phyloP scores from a whole-genome alignment of 2,888 invertebrate genomes.

The Andrena hattorfiana region DNA sequence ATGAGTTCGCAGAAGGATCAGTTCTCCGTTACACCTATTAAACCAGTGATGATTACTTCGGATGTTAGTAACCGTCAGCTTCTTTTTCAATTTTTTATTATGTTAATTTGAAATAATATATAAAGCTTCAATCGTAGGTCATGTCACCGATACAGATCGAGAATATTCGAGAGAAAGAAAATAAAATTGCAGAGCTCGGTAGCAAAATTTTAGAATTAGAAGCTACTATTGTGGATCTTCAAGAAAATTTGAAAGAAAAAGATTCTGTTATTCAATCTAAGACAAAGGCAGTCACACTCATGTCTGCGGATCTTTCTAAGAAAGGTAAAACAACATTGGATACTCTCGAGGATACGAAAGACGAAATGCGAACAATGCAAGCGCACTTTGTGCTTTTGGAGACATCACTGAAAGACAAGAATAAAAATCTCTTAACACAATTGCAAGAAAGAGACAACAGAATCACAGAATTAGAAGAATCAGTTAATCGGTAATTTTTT shows the following conservation, averaged over 20 bases:
- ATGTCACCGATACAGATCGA: constrained; percentile 75
- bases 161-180: constrained; percentile 88
- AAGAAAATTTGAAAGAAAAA: constrained; percentile 93
- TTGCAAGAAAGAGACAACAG: constrained; percentile 87
- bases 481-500: constrained; percentile 83
- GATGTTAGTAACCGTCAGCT: constrained; percentile 71
- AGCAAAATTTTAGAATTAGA: constrained; percentile 91
- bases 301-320: constrained; percentile 90
- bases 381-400: constrained; percentile 91
- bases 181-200: constrained; percentile 88
- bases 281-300: constrained; percentile 91
- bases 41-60: constrained; percentile 75
- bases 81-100: not conserved
- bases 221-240: constrained; percentile 91
- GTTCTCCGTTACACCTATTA: constrained; percentile 69
- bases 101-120: not conserved
- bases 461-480: constrained; percentile 87
- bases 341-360: constrained; percentile 91
- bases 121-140: constrained; percentile 49
- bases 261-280: constrained; percentile 93
- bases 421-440: constrained; percentile 86
- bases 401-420: constrained; percentile 90
- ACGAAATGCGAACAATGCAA: constrained; percentile 93
- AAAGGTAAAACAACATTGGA: constrained; percentile 90
- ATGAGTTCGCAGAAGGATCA: constrained; percentile 75